Evolutionary conservation across 2,113 vertebrate species (phyloP).

Genomic region (Toxotes chatareus): DNA sequence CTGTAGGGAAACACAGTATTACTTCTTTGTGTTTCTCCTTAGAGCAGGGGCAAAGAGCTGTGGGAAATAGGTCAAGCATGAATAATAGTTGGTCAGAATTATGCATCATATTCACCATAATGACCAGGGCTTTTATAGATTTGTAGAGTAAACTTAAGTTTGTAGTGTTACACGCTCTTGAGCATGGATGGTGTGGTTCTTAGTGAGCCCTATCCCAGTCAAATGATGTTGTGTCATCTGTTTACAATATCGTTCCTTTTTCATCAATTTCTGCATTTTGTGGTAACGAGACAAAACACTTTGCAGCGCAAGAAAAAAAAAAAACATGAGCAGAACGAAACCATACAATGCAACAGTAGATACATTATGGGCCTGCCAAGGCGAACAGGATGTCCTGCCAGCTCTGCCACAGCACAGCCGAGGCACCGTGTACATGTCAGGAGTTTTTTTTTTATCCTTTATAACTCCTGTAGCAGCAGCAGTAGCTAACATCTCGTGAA

Average conservation of each 20-base stretch:
- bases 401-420: slow-evolving; percentile 1
- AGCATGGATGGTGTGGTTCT: not conserved
- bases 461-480: slow-evolving; percentile 14
- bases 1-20: not conserved
- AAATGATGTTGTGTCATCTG: not conserved
- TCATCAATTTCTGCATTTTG: not conserved
- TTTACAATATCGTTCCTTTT: not conserved
- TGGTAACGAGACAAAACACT: not conserved
- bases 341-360: not conserved
- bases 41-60: not conserved
- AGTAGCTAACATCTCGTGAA: slow-evolving; percentile 17
- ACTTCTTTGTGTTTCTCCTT: not conserved
- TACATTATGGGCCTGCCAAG: slow-evolving; percentile 10
- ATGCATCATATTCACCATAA: not conserved
- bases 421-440: not conserved
- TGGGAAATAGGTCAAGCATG: too few species aligned
- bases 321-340: not conserved
- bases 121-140: not conserved
- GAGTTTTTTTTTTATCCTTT: slow-evolving; percentile 13
- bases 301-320: not conserved
- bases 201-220: not conserved
- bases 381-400: slow-evolving; percentile 52
- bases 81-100: not conserved
- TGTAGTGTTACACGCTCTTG: not conserved
- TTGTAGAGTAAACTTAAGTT: not conserved